phyloP scores from a whole-genome alignment of 2,888 invertebrate species.

The Antheraea assamensis region DNA sequence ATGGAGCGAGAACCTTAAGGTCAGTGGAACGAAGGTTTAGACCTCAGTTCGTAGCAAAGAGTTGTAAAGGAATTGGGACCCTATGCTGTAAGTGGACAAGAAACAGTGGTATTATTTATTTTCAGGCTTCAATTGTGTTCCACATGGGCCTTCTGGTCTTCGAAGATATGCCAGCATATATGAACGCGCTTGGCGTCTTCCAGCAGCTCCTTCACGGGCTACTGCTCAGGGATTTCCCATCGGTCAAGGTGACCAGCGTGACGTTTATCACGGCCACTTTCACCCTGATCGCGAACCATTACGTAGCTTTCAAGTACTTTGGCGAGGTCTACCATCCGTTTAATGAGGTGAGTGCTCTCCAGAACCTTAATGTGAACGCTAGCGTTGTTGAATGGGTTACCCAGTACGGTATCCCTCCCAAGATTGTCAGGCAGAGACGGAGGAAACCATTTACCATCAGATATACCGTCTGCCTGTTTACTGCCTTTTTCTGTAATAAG shows the following conservation, averaged over 20 bases:
- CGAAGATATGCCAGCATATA: conserved; percentile 88
- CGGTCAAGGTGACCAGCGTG: conserved; percentile 87
- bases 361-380: not conserved
- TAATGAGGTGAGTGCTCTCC: conserved; percentile 85
- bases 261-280: conserved; percentile 86
- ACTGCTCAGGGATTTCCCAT: conserved; percentile 91
- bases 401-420: too few relatives aligned
- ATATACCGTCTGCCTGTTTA: too few relatives aligned
- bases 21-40: too few relatives aligned
- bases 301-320: conserved; percentile 92
- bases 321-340: conserved; percentile 88
- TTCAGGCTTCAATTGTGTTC: conserved; percentile 84
- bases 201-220: conserved; percentile 88
- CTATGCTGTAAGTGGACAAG: too few relatives aligned
- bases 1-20: too few relatives aligned
- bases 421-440: too few relatives aligned
- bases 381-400: too few relatives aligned
- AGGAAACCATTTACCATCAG: too few relatives aligned
- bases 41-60: too few relatives aligned
- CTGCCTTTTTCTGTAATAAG: too few relatives aligned
- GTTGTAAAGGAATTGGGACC: too few relatives aligned
- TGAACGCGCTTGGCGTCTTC: conserved; percentile 87
- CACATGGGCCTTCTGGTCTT: conserved; percentile 90
- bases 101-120: conserved; percentile 30
- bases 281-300: conserved; percentile 89